Conservation (phyloP, 2,113 vertebrate genomes). For the Podocnemis expansa region DNA sequence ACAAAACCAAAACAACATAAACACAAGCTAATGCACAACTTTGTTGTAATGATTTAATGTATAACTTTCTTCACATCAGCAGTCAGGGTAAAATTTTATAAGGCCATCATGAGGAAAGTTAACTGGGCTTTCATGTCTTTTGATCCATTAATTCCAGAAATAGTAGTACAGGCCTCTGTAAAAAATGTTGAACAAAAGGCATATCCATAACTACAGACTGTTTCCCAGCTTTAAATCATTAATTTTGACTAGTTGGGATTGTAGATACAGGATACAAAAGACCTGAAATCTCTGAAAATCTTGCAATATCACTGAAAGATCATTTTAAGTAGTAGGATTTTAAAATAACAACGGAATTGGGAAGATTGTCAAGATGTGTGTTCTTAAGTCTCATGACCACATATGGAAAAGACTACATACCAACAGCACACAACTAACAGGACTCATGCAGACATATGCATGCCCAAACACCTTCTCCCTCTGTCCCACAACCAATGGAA, state of each 20-base stretch:
- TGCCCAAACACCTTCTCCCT: fast-evolving
- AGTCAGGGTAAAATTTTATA: neutral
- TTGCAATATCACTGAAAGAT: neutral
- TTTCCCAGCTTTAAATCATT: neutral
- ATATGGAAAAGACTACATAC: fast-evolving
- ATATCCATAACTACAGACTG: neutral
- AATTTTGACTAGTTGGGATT: neutral
- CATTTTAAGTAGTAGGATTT: neutral
- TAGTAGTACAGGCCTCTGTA: neutral
- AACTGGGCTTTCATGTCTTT: constrained; percentile 7
- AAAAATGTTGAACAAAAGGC: fast-evolving
- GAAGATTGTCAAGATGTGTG: neutral
- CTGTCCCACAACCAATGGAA: neutral
- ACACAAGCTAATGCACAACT: neutral
- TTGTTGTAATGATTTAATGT: neutral
- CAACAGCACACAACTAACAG: neutral
- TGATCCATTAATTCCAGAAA: neutral
- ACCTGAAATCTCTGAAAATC: neutral
- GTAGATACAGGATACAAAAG: neutral
- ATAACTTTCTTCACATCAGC: neutral
- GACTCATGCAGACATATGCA: no score
- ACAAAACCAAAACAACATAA: no score
- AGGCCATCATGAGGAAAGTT: neutral
- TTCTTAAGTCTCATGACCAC: neutral
- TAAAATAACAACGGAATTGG: neutral